phyloP scores from a whole-genome alignment of 1,140 invertebrate species.

The Prorops nasuta region DNA sequence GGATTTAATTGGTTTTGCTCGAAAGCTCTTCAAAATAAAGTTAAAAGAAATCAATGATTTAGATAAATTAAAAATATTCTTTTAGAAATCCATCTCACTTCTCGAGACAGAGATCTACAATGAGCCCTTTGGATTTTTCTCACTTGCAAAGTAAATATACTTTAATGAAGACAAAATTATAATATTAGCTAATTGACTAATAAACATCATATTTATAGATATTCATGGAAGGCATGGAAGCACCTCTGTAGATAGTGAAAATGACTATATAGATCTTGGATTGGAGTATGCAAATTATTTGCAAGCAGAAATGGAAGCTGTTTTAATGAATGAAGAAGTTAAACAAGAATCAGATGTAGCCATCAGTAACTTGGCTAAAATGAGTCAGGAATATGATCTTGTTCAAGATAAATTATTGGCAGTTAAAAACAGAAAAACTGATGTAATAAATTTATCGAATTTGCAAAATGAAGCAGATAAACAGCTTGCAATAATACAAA shows the following conservation, averaged over 20 bases:
- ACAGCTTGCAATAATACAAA: constrained; percentile 10
- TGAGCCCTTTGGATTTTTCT: too few species aligned
- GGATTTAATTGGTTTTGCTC: too few species aligned
- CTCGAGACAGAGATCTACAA: too few species aligned
- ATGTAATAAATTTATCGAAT: constrained; percentile 14
- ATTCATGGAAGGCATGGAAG: too few species aligned
- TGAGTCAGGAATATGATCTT: constrained; percentile 22
- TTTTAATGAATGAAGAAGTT: constrained; percentile 24
- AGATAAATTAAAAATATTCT: too few species aligned
- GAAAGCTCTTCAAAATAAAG: too few species aligned
- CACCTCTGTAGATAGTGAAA: constrained; percentile 10
- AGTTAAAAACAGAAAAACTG: constrained; percentile 22
- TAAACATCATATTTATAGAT: too few species aligned
- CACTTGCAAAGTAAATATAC: too few species aligned
- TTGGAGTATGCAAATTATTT: constrained; percentile 33
- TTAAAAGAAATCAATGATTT: too few species aligned
- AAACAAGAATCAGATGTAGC: constrained; percentile 17
- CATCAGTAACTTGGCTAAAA: constrained; percentile 18
- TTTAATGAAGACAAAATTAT: too few species aligned
- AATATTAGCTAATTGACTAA: too few species aligned
- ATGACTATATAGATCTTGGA: constrained; percentile 22
- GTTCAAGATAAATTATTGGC: constrained; percentile 22
- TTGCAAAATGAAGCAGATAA: constrained; percentile 20
- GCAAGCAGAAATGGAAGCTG: constrained; percentile 17
- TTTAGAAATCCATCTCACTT: too few species aligned